Conservation (phyloP, 1,140 invertebrate genomes). For the Drosophila chauvacae region DNA sequence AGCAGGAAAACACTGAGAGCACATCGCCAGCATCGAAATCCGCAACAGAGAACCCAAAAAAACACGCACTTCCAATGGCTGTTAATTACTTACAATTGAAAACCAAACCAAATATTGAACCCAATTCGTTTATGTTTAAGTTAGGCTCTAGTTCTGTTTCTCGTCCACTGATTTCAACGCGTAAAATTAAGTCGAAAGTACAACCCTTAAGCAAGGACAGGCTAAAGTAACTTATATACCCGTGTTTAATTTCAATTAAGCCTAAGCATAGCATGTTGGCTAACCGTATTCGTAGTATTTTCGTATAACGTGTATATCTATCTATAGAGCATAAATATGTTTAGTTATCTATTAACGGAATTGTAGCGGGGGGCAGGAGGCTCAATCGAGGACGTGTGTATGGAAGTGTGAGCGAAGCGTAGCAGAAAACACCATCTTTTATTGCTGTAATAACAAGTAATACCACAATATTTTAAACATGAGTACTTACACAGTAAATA, state of each 20-base stretch:
- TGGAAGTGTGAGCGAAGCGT: slow-evolving; percentile 57
- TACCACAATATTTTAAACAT: slow-evolving; percentile 57
- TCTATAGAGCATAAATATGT: slow-evolving; percentile 42
- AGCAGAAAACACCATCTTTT: slow-evolving; percentile 57
- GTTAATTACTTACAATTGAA: slow-evolving; percentile 74
- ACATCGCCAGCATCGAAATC: slow-evolving; percentile 26
- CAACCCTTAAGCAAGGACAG: slow-evolving; percentile 27
- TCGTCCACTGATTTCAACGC: slow-evolving; percentile 43
- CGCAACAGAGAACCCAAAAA: slow-evolving; percentile 19
- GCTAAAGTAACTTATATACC: slow-evolving; percentile 60
- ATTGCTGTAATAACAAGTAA: slow-evolving; percentile 46
- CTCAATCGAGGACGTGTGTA: slow-evolving; percentile 27
- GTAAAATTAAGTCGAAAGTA: slow-evolving; percentile 63
- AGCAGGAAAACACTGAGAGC: slow-evolving; percentile 11
- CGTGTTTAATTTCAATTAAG: slow-evolving; percentile 71
- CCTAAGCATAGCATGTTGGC: slow-evolving; percentile 53
- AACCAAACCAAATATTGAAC: slow-evolving; percentile 82
- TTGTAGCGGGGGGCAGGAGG: slow-evolving; percentile 28
- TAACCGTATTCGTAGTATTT: slow-evolving; percentile 64
- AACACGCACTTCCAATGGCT: slow-evolving; percentile 77
- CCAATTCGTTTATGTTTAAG: slow-evolving; percentile 78
- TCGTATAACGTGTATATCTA: slow-evolving; percentile 50
- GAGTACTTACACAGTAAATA: slow-evolving; percentile 62
- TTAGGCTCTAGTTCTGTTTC: slow-evolving; percentile 75
- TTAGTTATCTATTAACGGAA: slow-evolving; percentile 54